Conservation (phyloP, 2,888 invertebrate genomes). For the Nebria brevicollis region DNA sequence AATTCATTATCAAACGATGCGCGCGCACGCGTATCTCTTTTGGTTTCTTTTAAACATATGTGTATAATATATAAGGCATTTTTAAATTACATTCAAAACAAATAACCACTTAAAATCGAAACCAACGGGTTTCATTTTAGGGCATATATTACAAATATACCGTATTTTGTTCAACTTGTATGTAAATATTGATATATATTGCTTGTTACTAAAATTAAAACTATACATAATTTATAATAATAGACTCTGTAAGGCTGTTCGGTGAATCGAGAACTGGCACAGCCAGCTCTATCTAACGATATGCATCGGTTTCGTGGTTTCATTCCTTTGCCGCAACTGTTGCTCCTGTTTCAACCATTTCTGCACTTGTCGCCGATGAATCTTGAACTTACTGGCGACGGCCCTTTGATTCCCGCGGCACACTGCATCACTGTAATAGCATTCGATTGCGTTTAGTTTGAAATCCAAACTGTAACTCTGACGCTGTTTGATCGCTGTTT, state of each 20-base stretch:
- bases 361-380: conserved; percentile 65
- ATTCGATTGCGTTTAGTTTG: conserved; percentile 67
- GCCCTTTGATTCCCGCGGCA: conserved; percentile 64
- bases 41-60: conserved; percentile 22
- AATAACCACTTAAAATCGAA: neutral
- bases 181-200: conserved; percentile 33
- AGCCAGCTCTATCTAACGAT: conserved; percentile 54
- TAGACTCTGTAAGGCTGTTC: conserved; percentile 45
- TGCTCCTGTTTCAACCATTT: conserved; percentile 69
- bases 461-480: conserved; percentile 66
- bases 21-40: conserved; percentile 21
- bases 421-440: conserved; percentile 65
- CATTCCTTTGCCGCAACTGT: conserved; percentile 58
- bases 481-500: conserved; percentile 56
- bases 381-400: conserved; percentile 64
- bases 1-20: conserved; percentile 16
- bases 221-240: conserved; percentile 34
- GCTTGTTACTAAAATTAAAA: conserved; percentile 33
- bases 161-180: neutral
- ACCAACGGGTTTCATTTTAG: no score
- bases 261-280: conserved; percentile 4
- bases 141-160: neutral
- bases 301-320: conserved; percentile 57
- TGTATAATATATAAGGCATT: conserved; percentile 39
- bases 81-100: conserved; percentile 18